Base-by-base conservation (phyloP, 2,113 vertebrate species). In the Pollachius pollachius region DNA sequence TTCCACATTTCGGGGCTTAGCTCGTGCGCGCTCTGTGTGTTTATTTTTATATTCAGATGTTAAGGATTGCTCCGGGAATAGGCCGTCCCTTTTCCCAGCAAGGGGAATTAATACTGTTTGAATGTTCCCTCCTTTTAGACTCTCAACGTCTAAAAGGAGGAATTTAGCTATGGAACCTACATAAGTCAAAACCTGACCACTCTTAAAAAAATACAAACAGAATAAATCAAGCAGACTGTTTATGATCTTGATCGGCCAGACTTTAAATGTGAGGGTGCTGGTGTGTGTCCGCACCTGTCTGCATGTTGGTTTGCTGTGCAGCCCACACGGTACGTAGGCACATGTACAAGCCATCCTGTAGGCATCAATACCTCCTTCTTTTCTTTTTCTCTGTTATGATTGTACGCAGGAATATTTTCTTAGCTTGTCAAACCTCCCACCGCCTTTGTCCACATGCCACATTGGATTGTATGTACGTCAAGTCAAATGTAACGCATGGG, bases 31-130 rank as follows among this genome's bases (percentile, higher is more conserved):
- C 71, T 72, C 81, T 81, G 72, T 67, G 60, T 91, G 89, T 91
- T 91, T 91, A 89, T 91, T 91, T 90, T 91, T 86, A 86, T 88
- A 84, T 91, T 91, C 88, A 86, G 83, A 89, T 89, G 82, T 89
- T 89, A 91, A 86, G 88, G 87, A 91, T 89, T 83, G 85, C 82
- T 89, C 84, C 84, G 87, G 88, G 87, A 90, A 90, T 87, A 80
- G 84, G 81, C 82, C 37, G 79, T 77, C 75, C 85, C 79, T 77
- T 81, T 90, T 89, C 89, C 87, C 85, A 88, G 87, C 83, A 90
- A 86, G 78, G 81, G 84, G 85, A 89, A 89, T 89, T 84, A 86
- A 88, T 87, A 84, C 82, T 85, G 87, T 85, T 89, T 88, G 72
- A 89, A 82, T 76, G 57, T 85, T 82, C 30, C 30, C 30, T 30